A percentile compares a stretch with the other conserved stretches of the same genome.
Evolutionary conservation across 2,113 vertebrate genomes (phyloP).

Genomic region (Urocynchramus pylzowi): DNA sequence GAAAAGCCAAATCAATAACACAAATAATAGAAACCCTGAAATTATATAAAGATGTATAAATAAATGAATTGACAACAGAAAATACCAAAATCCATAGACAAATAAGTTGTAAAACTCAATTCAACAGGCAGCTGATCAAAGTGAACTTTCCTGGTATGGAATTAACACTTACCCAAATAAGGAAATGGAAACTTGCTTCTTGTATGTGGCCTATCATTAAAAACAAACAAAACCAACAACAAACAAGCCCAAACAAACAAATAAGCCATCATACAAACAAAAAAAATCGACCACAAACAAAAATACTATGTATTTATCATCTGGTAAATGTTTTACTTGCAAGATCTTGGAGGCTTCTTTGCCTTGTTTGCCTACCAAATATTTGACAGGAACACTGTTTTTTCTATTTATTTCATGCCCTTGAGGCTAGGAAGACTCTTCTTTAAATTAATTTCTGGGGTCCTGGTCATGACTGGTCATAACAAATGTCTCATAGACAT

Average conservation of each 20-base stretch:
- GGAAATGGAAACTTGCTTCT: background rate
- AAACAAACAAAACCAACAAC: background rate
- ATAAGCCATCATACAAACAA: background rate
- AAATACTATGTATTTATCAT: background rate
- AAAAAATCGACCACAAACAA: accelerated
- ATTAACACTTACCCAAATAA: background rate
- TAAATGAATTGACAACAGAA: background rate
- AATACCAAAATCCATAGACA: background rate
- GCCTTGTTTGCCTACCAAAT: background rate
- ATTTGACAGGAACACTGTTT: background rate
- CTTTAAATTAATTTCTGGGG: background rate
- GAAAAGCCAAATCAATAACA: background rate
- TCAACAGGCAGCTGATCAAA: background rate
- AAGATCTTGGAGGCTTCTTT: background rate
- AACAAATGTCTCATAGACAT: background rate
- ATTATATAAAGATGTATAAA: background rate
- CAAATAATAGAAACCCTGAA: background rate
- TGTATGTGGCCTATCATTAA: background rate
- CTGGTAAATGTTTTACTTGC: background rate
- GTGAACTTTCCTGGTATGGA: background rate
- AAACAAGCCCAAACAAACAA: background rate
- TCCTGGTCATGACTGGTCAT: background rate
- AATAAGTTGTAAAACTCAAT: background rate
- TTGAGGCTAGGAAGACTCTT: background rate
- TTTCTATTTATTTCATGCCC: background rate